Base-by-base conservation (phyloP, 2,797 vertebrate genomes). In the Peromyscus melanophrys region DNA sequence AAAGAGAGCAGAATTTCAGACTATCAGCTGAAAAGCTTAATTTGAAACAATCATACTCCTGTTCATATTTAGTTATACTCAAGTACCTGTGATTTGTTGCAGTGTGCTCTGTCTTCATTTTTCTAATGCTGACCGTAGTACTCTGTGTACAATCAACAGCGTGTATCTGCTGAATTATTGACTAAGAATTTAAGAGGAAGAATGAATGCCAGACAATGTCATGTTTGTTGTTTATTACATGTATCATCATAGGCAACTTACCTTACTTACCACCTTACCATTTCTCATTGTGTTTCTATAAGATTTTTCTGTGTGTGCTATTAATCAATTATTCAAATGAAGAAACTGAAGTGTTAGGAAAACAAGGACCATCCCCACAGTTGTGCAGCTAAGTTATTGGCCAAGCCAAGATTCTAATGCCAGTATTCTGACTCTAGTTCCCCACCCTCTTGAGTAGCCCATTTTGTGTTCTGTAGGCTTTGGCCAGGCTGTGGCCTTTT, bases 371-470 rank as follows among this genome's bases (percentile, higher is more conserved):
- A 55, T 57, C 34, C 31, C 57, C 3, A 40, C 78, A 4, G 11
- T 43, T 23, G 46, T 0, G 23, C 29, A 82, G 21, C 29, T 55
- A 17, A 17, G 46, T 52, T 49, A 12, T n/a, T 16, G 25, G 21
- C 21, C 43, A 34, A 71, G 59, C 27, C 52, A 27, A 49, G 46
- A 78, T 10, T 40, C 34, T 29, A 43, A 46, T 46, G 40, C 4
- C 6, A 37, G 61, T 10, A 63, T 16, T 37, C 29, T 1, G 6
- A 19, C 3, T 31, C 11, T 2, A 23, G 46, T 6, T 59, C 8
- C 7, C 6, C 0, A 4, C 34, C 13, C 27, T 67, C 12, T 9
- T 7, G 16, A 9, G 1, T 2, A 4, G 11, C 27, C 0, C 0
- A 0, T 13, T 1, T 1, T 13, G 6, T 61, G 55, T 73, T 31